phyloP scores from a whole-genome alignment of 92 coral and sea anemone genomes.

The Montipora capitata region DNA sequence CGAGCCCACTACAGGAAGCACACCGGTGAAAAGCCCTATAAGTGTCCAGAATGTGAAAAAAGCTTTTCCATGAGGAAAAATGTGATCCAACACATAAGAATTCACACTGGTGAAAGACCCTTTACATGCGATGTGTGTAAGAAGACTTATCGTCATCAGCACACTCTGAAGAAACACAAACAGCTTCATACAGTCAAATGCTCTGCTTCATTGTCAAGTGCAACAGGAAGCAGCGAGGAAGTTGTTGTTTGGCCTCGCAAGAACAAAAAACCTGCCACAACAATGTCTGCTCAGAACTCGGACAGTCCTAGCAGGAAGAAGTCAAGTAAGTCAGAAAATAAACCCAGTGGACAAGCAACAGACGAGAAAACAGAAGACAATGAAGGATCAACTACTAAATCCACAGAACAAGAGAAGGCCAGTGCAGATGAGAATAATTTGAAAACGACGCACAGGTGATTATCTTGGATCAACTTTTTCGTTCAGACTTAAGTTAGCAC shows the following conservation, averaged over 20 bases:
- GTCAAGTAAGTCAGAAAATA: too few species aligned
- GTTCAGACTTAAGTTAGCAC: too few species aligned
- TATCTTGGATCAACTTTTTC: not conserved
- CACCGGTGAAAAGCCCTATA: constrained; percentile 85
- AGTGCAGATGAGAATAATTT: not conserved
- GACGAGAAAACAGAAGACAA: not conserved
- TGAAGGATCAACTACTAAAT: not conserved
- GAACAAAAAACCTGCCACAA: not conserved
- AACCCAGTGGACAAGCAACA: too few species aligned
- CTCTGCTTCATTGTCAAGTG: constrained; percentile 7
- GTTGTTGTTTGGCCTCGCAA: constrained; percentile 37
- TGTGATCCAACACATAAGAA: constrained; percentile 62
- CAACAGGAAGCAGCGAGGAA: not conserved
- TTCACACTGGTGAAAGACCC: constrained; percentile 89
- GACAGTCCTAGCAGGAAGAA: not conserved
- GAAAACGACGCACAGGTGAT: not conserved
- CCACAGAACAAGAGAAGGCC: not conserved
- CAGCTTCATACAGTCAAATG: constrained; percentile 17
- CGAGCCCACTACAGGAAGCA: too few species aligned
- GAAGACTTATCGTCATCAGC: constrained; percentile 43
- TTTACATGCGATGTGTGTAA: too few species aligned
- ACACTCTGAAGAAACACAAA: constrained; percentile 40
- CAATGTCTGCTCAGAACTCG: not conserved
- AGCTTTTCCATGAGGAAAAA: constrained; percentile 83
- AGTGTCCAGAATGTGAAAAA: constrained; percentile 88